Evolutionary conservation across 2,888 invertebrate genomes (phyloP).

Genomic region (Phlogophora meticulosa): DNA sequence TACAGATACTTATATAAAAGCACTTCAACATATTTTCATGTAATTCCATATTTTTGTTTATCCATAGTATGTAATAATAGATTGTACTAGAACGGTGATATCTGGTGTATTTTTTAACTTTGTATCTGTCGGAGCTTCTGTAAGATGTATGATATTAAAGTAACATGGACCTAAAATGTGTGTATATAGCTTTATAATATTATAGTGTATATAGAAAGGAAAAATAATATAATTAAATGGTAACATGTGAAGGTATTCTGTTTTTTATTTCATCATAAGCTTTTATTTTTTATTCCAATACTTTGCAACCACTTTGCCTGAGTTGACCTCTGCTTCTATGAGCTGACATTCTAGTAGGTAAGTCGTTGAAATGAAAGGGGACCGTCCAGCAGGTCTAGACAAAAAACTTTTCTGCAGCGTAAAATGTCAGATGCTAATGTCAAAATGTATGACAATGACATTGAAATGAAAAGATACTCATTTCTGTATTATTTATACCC

Average conservation of each 20-base stretch:
- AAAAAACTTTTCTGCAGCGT: too few relatives aligned
- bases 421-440: too few relatives aligned
- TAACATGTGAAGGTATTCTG: conserved; percentile 70
- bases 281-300: neutral
- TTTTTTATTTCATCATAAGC: conserved; percentile 28
- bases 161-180: conserved; percentile 87
- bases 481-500: too few relatives aligned
- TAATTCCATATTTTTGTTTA: conserved; percentile 65
- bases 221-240: conserved; percentile 78
- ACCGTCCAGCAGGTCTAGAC: too few relatives aligned
- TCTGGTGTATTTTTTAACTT: conserved; percentile 62
- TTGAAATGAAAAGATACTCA: too few relatives aligned
- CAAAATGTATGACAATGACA: too few relatives aligned
- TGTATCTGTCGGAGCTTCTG: conserved; percentile 65
- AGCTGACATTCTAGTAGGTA: too few relatives aligned
- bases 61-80: conserved; percentile 57
- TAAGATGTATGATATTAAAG: conserved; percentile 68
- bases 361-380: too few relatives aligned
- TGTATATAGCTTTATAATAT: conserved; percentile 86
- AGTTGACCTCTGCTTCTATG: too few relatives aligned
- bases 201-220: conserved; percentile 84
- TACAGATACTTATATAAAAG: conserved; percentile 26
- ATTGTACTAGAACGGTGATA: conserved; percentile 60
- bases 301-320: too few relatives aligned
- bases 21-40: conserved; percentile 44